phyloP scores from a whole-genome alignment of 1,140 invertebrate genomes.

The Drosophila tsacasi region DNA sequence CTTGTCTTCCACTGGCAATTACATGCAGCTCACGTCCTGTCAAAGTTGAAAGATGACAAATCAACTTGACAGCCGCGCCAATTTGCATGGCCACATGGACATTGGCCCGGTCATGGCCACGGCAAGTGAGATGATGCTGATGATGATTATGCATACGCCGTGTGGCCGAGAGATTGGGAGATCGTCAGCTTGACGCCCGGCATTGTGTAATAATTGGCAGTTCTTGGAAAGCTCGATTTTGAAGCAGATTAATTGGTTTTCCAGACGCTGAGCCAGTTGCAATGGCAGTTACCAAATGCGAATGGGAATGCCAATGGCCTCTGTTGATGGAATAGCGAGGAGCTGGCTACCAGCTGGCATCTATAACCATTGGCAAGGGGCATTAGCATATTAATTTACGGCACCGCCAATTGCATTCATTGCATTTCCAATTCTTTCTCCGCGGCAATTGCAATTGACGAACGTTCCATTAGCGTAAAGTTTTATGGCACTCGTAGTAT shows the following conservation, averaged over 20 bases:
- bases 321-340: conserved; percentile 23
- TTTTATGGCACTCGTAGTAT: conserved; percentile 66
- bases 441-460: conserved; percentile 59
- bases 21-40: conserved; percentile 80
- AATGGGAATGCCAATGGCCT: conserved; percentile 5
- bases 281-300: conserved; percentile 7
- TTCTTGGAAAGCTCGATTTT: conserved; percentile 76
- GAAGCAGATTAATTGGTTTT: conserved; percentile 75
- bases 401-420: conserved; percentile 59
- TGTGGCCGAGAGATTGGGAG: conserved; percentile 36
- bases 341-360: conserved; percentile 4
- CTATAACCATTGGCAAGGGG: conserved; percentile 34
- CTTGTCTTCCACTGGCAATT: conserved; percentile 64
- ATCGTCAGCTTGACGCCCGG: conserved; percentile 59
- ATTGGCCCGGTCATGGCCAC: conserved; percentile 2
- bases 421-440: conserved; percentile 52
- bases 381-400: conserved; percentile 81
- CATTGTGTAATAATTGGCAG: conserved; percentile 83
- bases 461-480: conserved; percentile 58
- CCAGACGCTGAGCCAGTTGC: conserved; percentile 10
- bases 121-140: conserved; percentile 55
- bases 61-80: conserved; percentile 79
- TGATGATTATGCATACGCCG: conserved; percentile 42
- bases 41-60: conserved; percentile 83
- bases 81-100: conserved; percentile 77